A percentile compares a stretch with the other conserved stretches of the same genome.
phyloP scores from a whole-genome alignment of 2,888 invertebrate species.

The Caenorhabditis sp. region DNA sequence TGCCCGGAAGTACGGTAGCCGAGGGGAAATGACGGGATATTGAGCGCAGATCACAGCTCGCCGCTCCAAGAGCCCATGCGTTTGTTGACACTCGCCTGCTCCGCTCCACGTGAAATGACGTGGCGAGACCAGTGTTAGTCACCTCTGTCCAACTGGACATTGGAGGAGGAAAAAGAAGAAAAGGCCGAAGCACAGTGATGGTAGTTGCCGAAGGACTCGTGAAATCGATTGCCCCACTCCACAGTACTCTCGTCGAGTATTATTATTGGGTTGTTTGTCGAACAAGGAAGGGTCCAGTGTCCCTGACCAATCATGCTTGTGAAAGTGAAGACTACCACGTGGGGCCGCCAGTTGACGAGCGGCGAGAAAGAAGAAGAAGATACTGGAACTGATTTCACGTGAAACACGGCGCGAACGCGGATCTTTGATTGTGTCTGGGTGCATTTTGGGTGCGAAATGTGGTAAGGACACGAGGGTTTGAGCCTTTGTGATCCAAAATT shows the following conservation, averaged over 20 bases:
- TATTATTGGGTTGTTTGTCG: slow-evolving; percentile 46
- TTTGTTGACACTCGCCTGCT: slow-evolving; percentile 8
- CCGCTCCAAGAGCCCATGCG: background rate
- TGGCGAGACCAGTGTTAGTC: background rate
- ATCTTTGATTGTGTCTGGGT: no score
- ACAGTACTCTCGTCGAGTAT: background rate
- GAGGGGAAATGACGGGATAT: no score
- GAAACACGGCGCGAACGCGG: no score
- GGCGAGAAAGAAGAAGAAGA: no score
- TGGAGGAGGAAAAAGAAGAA: background rate
- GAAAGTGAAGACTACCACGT: slow-evolving; percentile 21
- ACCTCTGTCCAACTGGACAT: background rate
- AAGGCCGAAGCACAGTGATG: background rate
- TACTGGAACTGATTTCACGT: slow-evolving; percentile 38
- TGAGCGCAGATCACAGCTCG: slow-evolving; percentile 9
- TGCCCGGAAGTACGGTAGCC: no score
- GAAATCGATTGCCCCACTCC: no score
- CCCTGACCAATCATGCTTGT: slow-evolving; percentile 27
- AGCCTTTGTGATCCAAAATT: no score
- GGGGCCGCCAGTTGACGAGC: background rate
- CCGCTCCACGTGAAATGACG: background rate
- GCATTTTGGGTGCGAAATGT: no score
- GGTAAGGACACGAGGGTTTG: no score
- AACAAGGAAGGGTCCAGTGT: slow-evolving; percentile 19
- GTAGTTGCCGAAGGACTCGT: no score